Evolutionary conservation across 2,113 vertebrate genomes (phyloP), one percentile per base, ranked within the genome.

Genomic region (Sander lucioperca): DNA sequence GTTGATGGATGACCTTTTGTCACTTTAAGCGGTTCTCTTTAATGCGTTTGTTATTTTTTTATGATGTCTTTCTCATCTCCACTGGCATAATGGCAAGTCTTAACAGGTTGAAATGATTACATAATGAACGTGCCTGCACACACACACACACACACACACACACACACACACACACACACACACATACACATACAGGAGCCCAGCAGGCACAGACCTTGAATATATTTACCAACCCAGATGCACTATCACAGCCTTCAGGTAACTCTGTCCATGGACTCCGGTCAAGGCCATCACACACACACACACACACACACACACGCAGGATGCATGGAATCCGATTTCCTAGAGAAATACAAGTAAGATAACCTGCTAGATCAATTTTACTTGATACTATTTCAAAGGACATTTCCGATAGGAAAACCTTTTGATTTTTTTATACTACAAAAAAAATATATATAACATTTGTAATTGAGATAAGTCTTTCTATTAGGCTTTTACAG

Each of bases 251-350:
- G 80, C 64, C 64, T 78, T 91, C 89, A 91, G 87, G 90, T 92
- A 82, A 74, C 58, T 66, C 65, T 90, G 92, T 80, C 91, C 93
- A 91, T 95, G 95, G 89, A 95, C 95, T 90, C 69, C 27, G 88
- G 91, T 95, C 95, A 96, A 95, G 95, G 95, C 92, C 94, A 88
- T 64, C 70, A 64, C 56, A 71, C 45, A 72, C 18, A 64, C 36
- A 65, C 74, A 27, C 27, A 66, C 51, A 58, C 67, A 71, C 33
- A 61, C 30, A 62, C 50, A 56, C 25, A 69, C 15, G 51, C 18
- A 33, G 1, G 1, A 10, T 79, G 50, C 68, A 75, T 68, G 47
- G 54, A 75, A 76, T 23, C 16, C 1, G 5, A 7, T 89, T 92
- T 92, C 83, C 76, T 72, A 75, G 84, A 90, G 66, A 81, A 64